phyloP scores from a whole-genome alignment of 2,113 vertebrate species.

The Lipotes vexillifer region DNA sequence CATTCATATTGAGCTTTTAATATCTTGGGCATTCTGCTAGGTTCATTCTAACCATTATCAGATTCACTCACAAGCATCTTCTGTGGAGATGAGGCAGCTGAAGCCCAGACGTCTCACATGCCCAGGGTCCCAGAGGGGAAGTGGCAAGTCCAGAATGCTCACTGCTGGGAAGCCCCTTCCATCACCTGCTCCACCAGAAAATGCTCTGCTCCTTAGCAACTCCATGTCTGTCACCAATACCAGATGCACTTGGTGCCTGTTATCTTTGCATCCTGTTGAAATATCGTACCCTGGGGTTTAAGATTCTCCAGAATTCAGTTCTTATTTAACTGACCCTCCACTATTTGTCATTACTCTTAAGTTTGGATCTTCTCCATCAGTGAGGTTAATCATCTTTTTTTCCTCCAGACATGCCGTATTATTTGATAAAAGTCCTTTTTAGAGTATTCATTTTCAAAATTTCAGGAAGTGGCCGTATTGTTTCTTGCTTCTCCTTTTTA shows the following conservation, averaged over 20 bases:
- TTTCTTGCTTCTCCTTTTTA: not conserved
- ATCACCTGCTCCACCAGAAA: not conserved
- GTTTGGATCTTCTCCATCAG: not conserved
- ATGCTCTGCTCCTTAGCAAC: accelerated
- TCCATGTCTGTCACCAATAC: accelerated
- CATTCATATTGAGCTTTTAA: not conserved
- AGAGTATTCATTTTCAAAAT: not conserved
- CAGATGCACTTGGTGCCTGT: accelerated
- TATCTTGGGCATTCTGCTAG: not conserved
- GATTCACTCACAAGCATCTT: not conserved
- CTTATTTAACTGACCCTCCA: too few species aligned
- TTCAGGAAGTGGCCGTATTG: not conserved
- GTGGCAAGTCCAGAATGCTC: accelerated
- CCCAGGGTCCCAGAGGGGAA: not conserved
- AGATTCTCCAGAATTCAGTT: not conserved
- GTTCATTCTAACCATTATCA: not conserved
- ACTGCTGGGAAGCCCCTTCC: accelerated
- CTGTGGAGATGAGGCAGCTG: not conserved
- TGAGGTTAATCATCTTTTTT: not conserved
- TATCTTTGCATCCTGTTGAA: too few species aligned
- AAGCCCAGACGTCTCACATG: not conserved
- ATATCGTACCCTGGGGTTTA: not conserved
- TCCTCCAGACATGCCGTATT: accelerated
- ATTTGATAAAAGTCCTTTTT: too few species aligned
- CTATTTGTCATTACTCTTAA: not conserved